Percentiles rank a stretch among this genome's conserved stretches.
Evolutionary conservation across 2,113 vertebrate species (phyloP).

Genomic region (Epinephelus fuscoguttatus): DNA sequence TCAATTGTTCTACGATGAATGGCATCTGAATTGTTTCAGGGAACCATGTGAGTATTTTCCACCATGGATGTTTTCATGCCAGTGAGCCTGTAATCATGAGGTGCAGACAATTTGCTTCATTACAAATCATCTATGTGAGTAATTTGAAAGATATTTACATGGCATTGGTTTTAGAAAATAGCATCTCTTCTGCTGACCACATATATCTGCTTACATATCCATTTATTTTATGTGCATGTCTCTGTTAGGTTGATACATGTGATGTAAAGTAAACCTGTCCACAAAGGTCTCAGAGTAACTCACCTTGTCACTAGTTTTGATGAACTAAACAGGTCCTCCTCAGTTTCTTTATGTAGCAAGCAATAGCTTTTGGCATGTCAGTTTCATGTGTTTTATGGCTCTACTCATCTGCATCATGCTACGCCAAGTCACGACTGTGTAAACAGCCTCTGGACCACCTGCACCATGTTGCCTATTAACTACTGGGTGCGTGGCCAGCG

Average conservation of each 20-base stretch:
- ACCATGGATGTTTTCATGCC: slow-evolving; percentile 12
- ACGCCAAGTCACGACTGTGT: slow-evolving; percentile 47
- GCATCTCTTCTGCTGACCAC: not conserved
- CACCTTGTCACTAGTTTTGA: not conserved
- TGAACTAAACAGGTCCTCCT: not conserved
- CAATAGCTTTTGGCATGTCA: not conserved
- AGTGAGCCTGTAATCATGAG: not conserved
- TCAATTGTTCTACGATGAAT: not conserved
- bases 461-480: slow-evolving; percentile 29
- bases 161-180: not conserved
- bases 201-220: not conserved
- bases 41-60: slow-evolving; percentile 18
- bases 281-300: not conserved
- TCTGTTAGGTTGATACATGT: not conserved
- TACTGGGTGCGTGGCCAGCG: not conserved
- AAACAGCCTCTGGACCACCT: slow-evolving; percentile 50
- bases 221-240: not conserved
- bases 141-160: slow-evolving; percentile 18
- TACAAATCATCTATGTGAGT: slow-evolving; percentile 6
- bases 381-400: slow-evolving; percentile 46
- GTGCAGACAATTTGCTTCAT: not conserved
- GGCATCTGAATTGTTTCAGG: slow-evolving; percentile 5
- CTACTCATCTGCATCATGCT: not conserved
- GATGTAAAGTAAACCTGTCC: not conserved
- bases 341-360: not conserved